Evolutionary conservation across 2,888 invertebrate genomes (phyloP), one percentile per base, ranked within the genome.

Genomic region (Cheilosia scutellata): DNA sequence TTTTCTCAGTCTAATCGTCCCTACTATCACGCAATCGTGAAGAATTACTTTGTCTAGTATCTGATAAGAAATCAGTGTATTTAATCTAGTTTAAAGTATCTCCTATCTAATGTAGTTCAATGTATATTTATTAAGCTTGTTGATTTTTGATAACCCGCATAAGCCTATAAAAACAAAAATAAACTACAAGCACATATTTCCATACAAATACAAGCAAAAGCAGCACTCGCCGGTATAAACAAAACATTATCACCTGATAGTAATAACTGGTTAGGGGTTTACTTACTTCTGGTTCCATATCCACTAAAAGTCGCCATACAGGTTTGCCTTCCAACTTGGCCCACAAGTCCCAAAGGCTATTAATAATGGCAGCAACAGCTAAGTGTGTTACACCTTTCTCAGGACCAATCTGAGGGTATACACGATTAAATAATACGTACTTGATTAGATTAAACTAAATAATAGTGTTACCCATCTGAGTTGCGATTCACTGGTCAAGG

Each of bases 271-370:
- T 29, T 16, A 4, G 5, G 4, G 9, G 25, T 40, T 63, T 1
- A 57, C 88, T 87, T 84, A 94, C 94, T 92, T 98, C 96, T 0
- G 98, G 97, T 84, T 95, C 94, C 94, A 98, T 94, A 89, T 98
- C 98, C 0, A 94, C 94, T 2, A 98, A 92, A 0, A 98, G 93
- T 90, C 95, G 95, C 98, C 98, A 98, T 0, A 98, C 91, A 0
- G 98, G 97, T 91, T 98, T 97, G 42, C 94, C 94, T 91, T 97
- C 96, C 7, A 96, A 92, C 89, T 96, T 95, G 0, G 96, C 97
- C 98, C 98, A 98, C 68, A 98, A 92, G 91, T 98, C 98, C 98
- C 98, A 98, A 2, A 98, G 91, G 0, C 97, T 96, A 92, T 98
- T 98, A n/a, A 97, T 92, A 68, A 98, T 95, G 7, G 97, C 98